These are phyloP conservation scores for Chrysaora quinquecirrha DNA, from an alignment of 30 jellyfish, hydroid and myxozoan genomes.

Conservation along the genomic window DNA sequence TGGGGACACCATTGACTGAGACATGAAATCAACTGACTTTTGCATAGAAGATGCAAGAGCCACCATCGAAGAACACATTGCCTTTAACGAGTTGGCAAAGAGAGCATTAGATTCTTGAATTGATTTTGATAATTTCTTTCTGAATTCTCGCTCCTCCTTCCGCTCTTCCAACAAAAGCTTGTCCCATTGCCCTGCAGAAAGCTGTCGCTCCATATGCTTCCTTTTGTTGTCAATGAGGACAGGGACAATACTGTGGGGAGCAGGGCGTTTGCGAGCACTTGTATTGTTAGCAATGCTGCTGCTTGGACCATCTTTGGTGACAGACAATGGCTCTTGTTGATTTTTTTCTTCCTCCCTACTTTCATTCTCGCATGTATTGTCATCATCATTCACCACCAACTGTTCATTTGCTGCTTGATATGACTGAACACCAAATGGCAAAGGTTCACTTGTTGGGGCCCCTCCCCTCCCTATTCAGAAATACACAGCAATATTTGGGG, in stretches of 20 bases:
- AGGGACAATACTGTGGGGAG: slow-evolving; percentile 7
- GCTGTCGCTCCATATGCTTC: slow-evolving; percentile 47
- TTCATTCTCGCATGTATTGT: not conserved
- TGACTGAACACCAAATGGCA: slow-evolving; percentile 26
- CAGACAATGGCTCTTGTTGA: slow-evolving; percentile 1
- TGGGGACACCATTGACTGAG: no score
- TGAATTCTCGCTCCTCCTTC: slow-evolving; percentile 36
- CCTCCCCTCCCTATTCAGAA: no score
- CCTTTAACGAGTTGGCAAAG: slow-evolving; percentile 24
- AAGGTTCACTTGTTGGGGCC: slow-evolving; percentile 15
- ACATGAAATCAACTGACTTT: slow-evolving; percentile 16
- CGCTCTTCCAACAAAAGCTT: slow-evolving; percentile 33
- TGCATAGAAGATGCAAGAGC: slow-evolving; percentile 15
- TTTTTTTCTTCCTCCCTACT: slow-evolving; percentile 4
- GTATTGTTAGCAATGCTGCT: not conserved
- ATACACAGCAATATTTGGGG: no score
- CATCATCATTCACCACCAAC: not conserved
- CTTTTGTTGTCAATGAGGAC: slow-evolving; percentile 41
- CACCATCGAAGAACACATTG: slow-evolving; percentile 43
- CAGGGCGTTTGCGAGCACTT: slow-evolving; percentile 2
- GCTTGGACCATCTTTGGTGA: slow-evolving; percentile 6
- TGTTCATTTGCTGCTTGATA: not conserved
- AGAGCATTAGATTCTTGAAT: slow-evolving; percentile 18
- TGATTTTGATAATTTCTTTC: slow-evolving; percentile 12
- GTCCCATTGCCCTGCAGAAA: slow-evolving; percentile 53